phyloP scores from a whole-genome alignment of 2,797 vertebrate species.

The Esox masquinongy region DNA sequence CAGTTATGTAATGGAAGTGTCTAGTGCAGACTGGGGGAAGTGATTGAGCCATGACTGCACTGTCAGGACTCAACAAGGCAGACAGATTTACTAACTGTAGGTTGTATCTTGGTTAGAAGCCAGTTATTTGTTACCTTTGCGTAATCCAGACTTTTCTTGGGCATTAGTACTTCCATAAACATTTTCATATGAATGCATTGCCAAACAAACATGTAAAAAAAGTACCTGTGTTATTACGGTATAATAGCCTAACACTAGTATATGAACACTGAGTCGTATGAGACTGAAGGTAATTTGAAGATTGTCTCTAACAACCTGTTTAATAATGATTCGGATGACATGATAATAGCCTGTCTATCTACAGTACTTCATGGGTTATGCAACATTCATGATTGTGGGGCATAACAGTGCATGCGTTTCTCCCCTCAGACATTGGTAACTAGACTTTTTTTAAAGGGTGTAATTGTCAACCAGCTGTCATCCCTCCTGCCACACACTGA shows the following conservation, averaged over 20 bases:
- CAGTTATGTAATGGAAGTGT: not conserved
- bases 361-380: not conserved
- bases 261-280: not conserved
- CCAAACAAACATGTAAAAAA: too few relatives aligned
- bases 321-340: not conserved
- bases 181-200: too few relatives aligned
- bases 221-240: not conserved
- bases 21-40: not conserved
- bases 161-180: too few relatives aligned
- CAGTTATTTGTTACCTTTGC: too few relatives aligned
- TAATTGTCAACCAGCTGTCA: slow-evolving; percentile 7
- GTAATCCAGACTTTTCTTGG: too few relatives aligned
- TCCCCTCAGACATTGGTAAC: not conserved
- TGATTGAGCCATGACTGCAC: not conserved
- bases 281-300: not conserved
- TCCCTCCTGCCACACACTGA: slow-evolving; percentile 5
- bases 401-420: not conserved
- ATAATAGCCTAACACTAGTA: not conserved
- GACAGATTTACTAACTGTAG: not conserved
- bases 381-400: not conserved
- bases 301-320: not conserved
- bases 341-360: not conserved
- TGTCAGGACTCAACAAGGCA: not conserved
- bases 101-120: not conserved
- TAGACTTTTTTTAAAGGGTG: not conserved